A percentile compares a stretch with the other conserved stretches of the same genome.
phyloP scores from a whole-genome alignment of 2,888 invertebrate genomes.

The Stegophylla sp. region DNA sequence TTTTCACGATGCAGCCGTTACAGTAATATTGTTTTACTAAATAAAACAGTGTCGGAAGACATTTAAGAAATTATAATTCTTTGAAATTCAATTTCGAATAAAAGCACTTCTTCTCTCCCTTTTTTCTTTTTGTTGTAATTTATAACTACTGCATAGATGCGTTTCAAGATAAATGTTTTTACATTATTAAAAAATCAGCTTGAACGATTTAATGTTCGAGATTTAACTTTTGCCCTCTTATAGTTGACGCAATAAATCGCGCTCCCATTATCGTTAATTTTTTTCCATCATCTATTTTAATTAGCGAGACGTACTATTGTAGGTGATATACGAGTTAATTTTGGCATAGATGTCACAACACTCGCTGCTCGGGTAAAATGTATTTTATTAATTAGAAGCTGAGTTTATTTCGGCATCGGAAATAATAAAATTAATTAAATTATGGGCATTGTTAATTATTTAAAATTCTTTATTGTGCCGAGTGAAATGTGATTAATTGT shows the following conservation, averaged over 20 bases:
- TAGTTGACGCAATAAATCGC: conserved; percentile 1
- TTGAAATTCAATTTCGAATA: background rate
- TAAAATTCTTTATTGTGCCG: background rate
- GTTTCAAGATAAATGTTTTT: conserved; percentile 19
- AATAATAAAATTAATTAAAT: background rate
- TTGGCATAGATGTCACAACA: background rate
- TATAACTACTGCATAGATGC: background rate
- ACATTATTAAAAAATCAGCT: conserved; percentile 11
- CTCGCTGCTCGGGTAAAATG: background rate
- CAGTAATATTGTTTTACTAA: background rate
- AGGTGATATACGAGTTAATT: conserved; percentile 16
- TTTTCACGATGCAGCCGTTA: background rate
- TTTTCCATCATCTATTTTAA: conserved; percentile 10
- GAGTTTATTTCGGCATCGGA: background rate
- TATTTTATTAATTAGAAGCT: conserved; percentile 20
- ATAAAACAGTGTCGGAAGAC: background rate
- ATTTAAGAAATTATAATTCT: background rate
- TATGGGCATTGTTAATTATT: background rate
- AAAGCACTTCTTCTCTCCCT: background rate
- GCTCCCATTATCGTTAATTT: conserved; percentile 1
- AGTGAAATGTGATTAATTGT: background rate
- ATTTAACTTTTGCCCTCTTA: conserved; percentile 10
- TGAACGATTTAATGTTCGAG: background rate
- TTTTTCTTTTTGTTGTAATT: background rate
- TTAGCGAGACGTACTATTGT: background rate